Base-by-base conservation (phyloP, 2,797 vertebrate genomes). In the Gymnopithys bicolor region DNA sequence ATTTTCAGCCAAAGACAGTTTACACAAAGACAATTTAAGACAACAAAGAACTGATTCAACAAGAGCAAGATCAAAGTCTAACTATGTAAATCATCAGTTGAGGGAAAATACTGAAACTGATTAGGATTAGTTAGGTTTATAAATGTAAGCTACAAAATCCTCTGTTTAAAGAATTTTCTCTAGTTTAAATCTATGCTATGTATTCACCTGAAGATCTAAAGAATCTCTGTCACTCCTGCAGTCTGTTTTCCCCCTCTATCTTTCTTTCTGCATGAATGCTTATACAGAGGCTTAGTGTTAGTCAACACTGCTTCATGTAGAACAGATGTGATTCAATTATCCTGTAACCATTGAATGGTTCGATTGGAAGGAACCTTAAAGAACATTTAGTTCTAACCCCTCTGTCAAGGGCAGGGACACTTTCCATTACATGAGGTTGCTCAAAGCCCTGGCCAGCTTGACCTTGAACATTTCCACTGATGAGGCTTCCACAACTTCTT, bases 361-460 rank as follows among this genome's bases (percentile, higher is more conserved):
- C 71, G 12, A 8, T n/a, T 37, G 32, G 51, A 35, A 64, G 35
- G 10, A 23, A 19, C 8, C 8, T 27, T 37, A 71, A 19, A 64
- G 59, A 37, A 37, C 8, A 43, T 2, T 2, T 28, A 16, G 22
- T 28, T 64, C 22, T 15, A 19, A 28, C 5, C 12, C 11, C 11
- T 10, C 32, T 46, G 19, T 6, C 7, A 10, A 13, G 23, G 28
- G 6, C 18, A 43, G 14, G 10, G 19, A 51, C 43, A 51, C 6
- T 13, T 64, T 56, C 32, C 19, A 24, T 19, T 24, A n/a, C 22
- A 37, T 15, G 27, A 37, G 32, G 51, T 2, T 58, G 28, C 45
- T 80, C 9, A 66, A n/a, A 45, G n/a, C 3, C 15, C 8, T 9
- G 32, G 23, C 23, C 13, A 63, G 25, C 3, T 1, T 3, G 3